A percentile compares a stretch with the other conserved stretches of the same genome.
These are phyloP conservation scores for Atopsyche davidsoni DNA, from an alignment of 1,140 invertebrate genomes.

Conservation along the genomic window DNA sequence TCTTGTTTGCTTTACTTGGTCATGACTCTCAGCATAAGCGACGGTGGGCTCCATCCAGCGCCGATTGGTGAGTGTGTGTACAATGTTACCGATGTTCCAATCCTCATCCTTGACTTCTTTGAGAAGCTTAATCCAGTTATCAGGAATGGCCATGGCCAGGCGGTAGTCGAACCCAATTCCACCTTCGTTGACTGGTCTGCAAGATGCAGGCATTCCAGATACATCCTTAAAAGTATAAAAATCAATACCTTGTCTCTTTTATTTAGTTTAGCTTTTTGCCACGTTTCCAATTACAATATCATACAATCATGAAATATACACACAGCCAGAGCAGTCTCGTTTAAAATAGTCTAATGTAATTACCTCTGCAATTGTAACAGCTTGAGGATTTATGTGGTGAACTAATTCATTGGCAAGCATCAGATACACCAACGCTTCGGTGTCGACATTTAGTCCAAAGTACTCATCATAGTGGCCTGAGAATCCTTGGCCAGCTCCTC, in stretches of 20 bases:
- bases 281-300: no score
- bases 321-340: no score
- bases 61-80: slow-evolving; percentile 92
- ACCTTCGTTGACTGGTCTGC: slow-evolving; percentile 87
- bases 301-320: no score
- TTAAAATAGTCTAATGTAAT: slow-evolving; percentile 9
- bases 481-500: slow-evolving; percentile 88
- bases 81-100: slow-evolving; percentile 90
- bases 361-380: slow-evolving; percentile 93
- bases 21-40: slow-evolving; percentile 96
- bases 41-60: slow-evolving; percentile 94
- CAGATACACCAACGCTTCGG: slow-evolving; percentile 90
- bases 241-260: no score
- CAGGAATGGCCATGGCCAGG: slow-evolving; percentile 96
- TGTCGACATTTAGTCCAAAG: slow-evolving; percentile 94
- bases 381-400: slow-evolving; percentile 76
- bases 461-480: slow-evolving; percentile 96
- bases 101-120: slow-evolving; percentile 85
- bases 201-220: slow-evolving; percentile 96
- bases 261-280: no score
- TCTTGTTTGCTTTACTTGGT: no score
- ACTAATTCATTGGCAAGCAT: slow-evolving; percentile 93
- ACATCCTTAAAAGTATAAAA: slow-evolving; percentile 65
- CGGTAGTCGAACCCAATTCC: slow-evolving; percentile 96
- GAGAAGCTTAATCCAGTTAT: slow-evolving; percentile 96